Base-by-base conservation (phyloP, 2,113 vertebrate genomes). In the Corythaeola cristata region DNA sequence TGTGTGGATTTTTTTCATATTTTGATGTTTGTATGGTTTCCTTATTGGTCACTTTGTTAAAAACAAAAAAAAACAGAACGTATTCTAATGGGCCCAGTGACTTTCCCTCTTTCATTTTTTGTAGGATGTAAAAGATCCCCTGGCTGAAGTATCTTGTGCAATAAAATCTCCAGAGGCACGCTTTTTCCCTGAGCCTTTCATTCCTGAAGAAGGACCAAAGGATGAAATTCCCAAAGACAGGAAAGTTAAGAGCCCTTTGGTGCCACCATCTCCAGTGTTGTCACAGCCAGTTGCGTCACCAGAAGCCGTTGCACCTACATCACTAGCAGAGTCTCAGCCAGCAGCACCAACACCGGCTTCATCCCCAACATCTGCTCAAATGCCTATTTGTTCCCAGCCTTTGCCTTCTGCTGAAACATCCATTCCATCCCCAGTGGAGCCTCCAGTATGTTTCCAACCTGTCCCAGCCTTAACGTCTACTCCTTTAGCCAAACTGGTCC, bases 381-480 rank as follows among this genome's bases (percentile, higher is more conserved):
- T 96, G 33, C 99, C 99, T 18, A 99, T 99, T 85, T 99, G 99
- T 62, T 98, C 99, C 75, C 99, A 99, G 86, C 98, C 99, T 56
- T 96, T 99, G 71, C 98, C 99, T 53, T 98, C 98, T 94, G 95
- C 98, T 0, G 99, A 99, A 87, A 97, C 98, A 33, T 96, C 99
- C 3, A 95, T 98, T 9, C 98, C 98, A 3, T 98, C 98, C 30
- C 86, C 98, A 26, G 97, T 98, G 4, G 96, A 98, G 81, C 99
- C 99, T n/a, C 99, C 99, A 4, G 99, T 99, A 11, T 98, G 99
- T 89, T 98, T 98, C 71, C 99, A 99, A 32, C 99, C 99, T 1
- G 91, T 97, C 45, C 98, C 99, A 15, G 98, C 98, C 6, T 98
- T 99, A 94, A 98, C 99, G 0, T 99, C 99, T 44, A 99, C 99